These are phyloP conservation scores for Eurytoma californica DNA, from an alignment of 2,888 invertebrate species.

Conservation along the genomic window DNA sequence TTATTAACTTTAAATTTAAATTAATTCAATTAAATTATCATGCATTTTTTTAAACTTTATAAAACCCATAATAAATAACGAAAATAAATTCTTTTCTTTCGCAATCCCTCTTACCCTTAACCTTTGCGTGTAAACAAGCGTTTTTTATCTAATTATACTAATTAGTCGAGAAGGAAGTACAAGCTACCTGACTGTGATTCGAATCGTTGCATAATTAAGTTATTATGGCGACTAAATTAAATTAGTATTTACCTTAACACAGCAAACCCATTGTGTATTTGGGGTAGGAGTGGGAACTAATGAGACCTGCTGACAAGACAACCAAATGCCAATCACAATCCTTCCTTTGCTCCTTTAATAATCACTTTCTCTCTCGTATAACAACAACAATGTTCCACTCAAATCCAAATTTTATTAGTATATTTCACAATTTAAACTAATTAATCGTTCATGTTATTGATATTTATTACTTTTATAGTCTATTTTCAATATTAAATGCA, in stretches of 20 bases:
- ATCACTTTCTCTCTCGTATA: slow-evolving; percentile 31
- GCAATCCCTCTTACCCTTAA: no score
- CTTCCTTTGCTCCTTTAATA: slow-evolving; percentile 39
- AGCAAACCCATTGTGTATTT: slow-evolving; percentile 78
- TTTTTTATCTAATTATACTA: background rate
- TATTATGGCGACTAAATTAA: slow-evolving; percentile 29
- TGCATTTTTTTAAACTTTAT: no score
- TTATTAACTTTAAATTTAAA: no score
- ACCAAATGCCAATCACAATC: slow-evolving; percentile 68
- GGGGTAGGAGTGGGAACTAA: slow-evolving; percentile 73
- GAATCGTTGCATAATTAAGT: no score
- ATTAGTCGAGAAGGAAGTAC: slow-evolving; percentile 37
- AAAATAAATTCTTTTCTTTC: no score
- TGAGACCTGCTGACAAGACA: slow-evolving; percentile 74
- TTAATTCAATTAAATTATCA: no score
- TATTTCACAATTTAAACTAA: no score
- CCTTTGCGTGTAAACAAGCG: background rate
- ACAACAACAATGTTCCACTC: slow-evolving; percentile 6
- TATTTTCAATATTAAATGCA: no score
- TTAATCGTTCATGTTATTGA: no score
- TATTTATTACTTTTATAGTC: no score
- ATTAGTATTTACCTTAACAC: slow-evolving; percentile 77
- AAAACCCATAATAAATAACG: no score
- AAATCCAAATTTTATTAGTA: no score
- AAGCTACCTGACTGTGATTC: background rate